Evolutionary conservation across 92 coral and sea anemone genomes (phyloP).

Genomic region (Pocillopora meandrina): DNA sequence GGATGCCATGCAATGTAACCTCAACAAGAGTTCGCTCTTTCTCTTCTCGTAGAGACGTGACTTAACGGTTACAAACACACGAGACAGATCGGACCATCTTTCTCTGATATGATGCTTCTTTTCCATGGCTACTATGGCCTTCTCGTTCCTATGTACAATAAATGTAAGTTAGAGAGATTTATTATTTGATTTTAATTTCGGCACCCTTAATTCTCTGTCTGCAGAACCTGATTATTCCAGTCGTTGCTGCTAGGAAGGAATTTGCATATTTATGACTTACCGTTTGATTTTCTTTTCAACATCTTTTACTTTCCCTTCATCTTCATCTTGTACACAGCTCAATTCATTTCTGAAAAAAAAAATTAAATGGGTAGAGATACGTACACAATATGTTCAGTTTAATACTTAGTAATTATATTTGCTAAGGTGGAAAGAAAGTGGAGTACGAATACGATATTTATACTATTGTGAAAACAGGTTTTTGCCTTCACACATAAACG

Average conservation of each 20-base stretch:
- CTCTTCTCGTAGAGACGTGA: slow-evolving; percentile 41
- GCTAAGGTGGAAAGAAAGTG: no score
- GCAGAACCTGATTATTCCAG: not conserved
- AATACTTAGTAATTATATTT: no score
- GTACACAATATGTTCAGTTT: no score
- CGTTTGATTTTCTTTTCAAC: no score
- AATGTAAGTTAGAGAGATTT: not conserved
- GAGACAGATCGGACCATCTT: slow-evolving; percentile 51
- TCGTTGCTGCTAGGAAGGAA: slow-evolving; percentile 2
- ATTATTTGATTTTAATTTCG: not conserved
- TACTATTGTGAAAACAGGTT: no score
- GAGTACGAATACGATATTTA: no score
- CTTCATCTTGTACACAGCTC: no score
- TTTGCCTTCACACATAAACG: no score
- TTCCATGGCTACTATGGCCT: slow-evolving; percentile 36
- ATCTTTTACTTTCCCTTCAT: no score
- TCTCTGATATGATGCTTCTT: slow-evolving; percentile 32
- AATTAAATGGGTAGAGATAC: no score
- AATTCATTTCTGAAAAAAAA: no score
- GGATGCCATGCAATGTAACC: slow-evolving; percentile 51
- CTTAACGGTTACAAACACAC: slow-evolving; percentile 44
- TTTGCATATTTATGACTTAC: not conserved
- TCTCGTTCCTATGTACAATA: slow-evolving; percentile 32
- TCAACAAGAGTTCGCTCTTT: slow-evolving; percentile 45
- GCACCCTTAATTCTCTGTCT: no score